phyloP scores from a whole-genome alignment of 2,113 vertebrate species.

The Erythrolamprus reginae region DNA sequence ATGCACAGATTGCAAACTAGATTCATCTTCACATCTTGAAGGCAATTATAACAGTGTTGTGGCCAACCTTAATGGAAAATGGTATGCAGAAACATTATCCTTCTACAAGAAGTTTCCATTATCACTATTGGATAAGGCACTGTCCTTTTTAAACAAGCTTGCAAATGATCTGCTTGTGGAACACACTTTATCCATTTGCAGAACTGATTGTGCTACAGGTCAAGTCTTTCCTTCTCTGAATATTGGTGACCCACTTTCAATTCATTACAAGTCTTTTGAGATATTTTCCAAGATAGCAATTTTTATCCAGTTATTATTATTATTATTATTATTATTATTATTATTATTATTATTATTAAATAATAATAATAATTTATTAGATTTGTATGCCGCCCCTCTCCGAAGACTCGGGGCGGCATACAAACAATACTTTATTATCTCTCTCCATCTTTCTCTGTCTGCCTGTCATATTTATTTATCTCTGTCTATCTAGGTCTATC shows the following conservation, averaged over 20 bases:
- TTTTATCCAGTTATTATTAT: not conserved
- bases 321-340: too few relatives aligned
- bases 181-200: not conserved
- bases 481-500: too few relatives aligned
- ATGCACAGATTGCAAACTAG: not conserved
- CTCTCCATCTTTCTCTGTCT: not conserved
- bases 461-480: accelerated
- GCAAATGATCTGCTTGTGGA: not conserved
- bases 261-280: not conserved
- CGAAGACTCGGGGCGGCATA: too few relatives aligned
- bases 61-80: not conserved
- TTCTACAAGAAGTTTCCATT: not conserved
- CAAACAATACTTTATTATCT: not conserved
- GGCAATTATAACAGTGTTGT: not conserved
- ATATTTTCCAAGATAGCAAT: not conserved
- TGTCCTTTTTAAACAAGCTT: not conserved
- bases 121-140: not conserved
- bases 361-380: too few relatives aligned
- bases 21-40: not conserved
- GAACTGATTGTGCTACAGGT: not conserved
- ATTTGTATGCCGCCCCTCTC: too few relatives aligned
- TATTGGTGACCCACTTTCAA: not conserved
- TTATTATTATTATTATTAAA: too few relatives aligned
- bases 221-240: not conserved
- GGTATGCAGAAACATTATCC: not conserved